These are phyloP conservation scores for Seriola rivoliana DNA, from an alignment of 2,113 vertebrate genomes.

Conservation along the genomic window DNA sequence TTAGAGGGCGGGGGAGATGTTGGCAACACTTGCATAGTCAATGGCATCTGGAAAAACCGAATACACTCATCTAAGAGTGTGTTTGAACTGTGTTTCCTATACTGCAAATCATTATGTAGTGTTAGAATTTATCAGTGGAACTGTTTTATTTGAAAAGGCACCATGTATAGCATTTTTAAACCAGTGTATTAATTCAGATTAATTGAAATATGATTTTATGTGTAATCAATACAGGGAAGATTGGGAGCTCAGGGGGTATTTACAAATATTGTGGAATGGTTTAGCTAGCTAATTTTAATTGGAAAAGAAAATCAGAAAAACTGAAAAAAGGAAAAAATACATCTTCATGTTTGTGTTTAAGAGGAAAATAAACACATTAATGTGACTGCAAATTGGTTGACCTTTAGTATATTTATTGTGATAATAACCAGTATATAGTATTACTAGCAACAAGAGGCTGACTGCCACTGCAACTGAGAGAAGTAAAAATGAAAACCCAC, in stretches of 20 bases:
- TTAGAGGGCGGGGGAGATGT: slow-evolving; percentile 11
- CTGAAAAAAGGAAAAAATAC: too few relatives aligned
- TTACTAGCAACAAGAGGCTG: too few relatives aligned
- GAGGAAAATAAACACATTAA: too few relatives aligned
- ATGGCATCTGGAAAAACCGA: slow-evolving; percentile 25
- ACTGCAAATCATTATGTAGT: neutral
- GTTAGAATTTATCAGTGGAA: neutral
- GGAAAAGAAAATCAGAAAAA: too few relatives aligned
- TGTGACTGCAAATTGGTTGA: too few relatives aligned
- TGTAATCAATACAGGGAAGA: neutral
- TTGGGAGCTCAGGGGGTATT: neutral
- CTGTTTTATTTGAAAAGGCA: neutral
- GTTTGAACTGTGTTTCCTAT: neutral
- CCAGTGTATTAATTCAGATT: neutral
- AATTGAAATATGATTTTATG: neutral
- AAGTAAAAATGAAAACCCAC: too few relatives aligned
- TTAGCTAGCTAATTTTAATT: neutral
- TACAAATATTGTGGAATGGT: neutral
- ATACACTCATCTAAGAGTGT: neutral
- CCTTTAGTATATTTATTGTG: too few relatives aligned
- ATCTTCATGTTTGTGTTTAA: too few relatives aligned
- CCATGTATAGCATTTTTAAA: neutral
- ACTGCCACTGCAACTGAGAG: too few relatives aligned
- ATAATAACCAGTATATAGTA: too few relatives aligned
- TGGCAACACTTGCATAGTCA: slow-evolving; percentile 16